phyloP scores from a whole-genome alignment of 2,888 invertebrate species.

The Epinotia ramella region DNA sequence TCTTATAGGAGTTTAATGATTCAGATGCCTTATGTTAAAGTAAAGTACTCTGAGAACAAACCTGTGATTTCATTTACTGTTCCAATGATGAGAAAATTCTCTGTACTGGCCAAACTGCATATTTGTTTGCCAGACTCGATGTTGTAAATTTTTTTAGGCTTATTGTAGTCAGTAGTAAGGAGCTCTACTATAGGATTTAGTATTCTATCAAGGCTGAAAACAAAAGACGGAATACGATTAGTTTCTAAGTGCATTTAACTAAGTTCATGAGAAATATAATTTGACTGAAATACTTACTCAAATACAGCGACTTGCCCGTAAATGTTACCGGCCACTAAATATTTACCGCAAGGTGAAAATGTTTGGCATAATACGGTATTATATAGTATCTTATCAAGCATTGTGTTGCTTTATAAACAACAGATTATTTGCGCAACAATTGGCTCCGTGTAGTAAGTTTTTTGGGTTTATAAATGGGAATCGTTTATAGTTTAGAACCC shows the following conservation, averaged over 20 bases:
- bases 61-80: slow-evolving; percentile 90
- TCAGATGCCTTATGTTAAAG: neutral
- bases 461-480: neutral
- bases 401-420: slow-evolving; percentile 49
- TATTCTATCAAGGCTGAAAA: slow-evolving; percentile 86
- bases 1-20: too few relatives aligned
- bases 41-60: neutral
- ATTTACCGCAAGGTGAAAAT: slow-evolving; percentile 93
- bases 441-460: neutral
- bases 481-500: neutral
- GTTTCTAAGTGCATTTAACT: slow-evolving; percentile 11
- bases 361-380: slow-evolving; percentile 93
- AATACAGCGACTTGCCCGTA: slow-evolving; percentile 94
- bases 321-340: slow-evolving; percentile 92
- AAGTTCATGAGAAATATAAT: slow-evolving; percentile 17
- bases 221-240: slow-evolving; percentile 31
- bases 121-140: slow-evolving; percentile 88
- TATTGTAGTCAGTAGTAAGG: slow-evolving; percentile 83
- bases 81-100: slow-evolving; percentile 90
- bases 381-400: slow-evolving; percentile 88
- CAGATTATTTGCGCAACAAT: too few relatives aligned
- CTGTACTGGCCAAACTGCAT: slow-evolving; percentile 87
- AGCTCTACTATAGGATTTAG: slow-evolving; percentile 85
- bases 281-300: slow-evolving; percentile 86
- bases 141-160: slow-evolving; percentile 85